Evolutionary conservation across 1,140 invertebrate species (phyloP).

Genomic region (Oryctes rhinoceros): DNA sequence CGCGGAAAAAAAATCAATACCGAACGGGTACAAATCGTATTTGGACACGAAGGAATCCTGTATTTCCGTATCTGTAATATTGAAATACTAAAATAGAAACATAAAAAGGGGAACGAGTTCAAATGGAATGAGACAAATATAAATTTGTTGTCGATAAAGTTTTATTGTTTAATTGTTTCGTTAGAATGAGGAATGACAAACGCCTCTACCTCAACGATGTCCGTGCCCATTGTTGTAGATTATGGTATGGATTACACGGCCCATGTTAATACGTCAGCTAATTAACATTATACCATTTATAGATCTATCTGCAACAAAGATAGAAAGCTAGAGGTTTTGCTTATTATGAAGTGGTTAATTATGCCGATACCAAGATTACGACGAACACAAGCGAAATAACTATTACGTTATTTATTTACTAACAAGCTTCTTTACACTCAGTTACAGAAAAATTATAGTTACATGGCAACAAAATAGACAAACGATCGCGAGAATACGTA

Average conservation of each 20-base stretch:
- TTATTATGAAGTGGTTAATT: no score
- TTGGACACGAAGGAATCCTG: constrained; percentile 33
- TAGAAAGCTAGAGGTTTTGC: no score
- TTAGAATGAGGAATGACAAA: constrained; percentile 23
- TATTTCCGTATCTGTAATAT: constrained; percentile 36
- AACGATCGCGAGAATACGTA: no score
- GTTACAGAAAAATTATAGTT: no score
- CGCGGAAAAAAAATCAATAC: constrained; percentile 18
- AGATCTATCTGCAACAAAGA: no score
- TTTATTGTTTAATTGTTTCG: constrained; percentile 35
- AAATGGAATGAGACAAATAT: constrained; percentile 27
- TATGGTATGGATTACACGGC: neutral
- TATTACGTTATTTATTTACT: no score
- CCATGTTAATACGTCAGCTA: no score
- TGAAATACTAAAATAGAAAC: constrained; percentile 33
- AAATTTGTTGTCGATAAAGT: constrained; percentile 31
- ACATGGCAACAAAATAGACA: no score
- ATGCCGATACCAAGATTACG: no score
- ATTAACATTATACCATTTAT: no score
- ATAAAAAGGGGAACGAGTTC: constrained; percentile 18
- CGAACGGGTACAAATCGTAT: constrained; percentile 34
- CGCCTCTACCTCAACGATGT: neutral
- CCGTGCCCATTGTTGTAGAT: neutral
- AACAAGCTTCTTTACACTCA: no score
- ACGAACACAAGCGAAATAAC: no score